Evolutionary conservation across 2,888 invertebrate species (phyloP).

Genomic region (Ferdinandea cuprea): DNA sequence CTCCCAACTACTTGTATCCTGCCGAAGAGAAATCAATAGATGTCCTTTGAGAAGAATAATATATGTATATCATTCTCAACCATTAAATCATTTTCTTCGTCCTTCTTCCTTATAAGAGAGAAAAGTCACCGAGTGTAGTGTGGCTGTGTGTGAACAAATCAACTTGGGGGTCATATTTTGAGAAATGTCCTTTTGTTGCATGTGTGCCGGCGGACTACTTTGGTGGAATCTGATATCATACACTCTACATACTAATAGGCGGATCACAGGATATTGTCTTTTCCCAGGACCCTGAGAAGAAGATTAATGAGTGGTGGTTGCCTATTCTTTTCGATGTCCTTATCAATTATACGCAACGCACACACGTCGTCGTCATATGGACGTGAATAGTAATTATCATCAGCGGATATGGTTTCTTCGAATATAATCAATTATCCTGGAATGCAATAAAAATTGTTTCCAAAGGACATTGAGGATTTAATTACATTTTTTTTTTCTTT

Average conservation of each 20-base stretch:
- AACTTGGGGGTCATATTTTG: conserved; percentile 59
- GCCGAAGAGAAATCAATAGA: conserved; percentile 62
- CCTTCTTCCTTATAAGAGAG: no score
- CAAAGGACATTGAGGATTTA: conserved; percentile 69
- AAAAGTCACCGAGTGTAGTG: neutral
- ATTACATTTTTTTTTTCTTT: conserved; percentile 60
- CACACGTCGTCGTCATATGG: conserved; percentile 19
- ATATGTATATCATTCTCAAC: conserved; percentile 54
- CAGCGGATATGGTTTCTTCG: conserved; percentile 37
- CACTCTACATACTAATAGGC: conserved; percentile 47
- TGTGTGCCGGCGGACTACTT: conserved; percentile 31
- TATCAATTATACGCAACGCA: conserved; percentile 56
- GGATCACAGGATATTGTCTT: conserved; percentile 68
- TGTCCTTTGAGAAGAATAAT: conserved; percentile 41
- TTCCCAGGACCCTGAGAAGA: conserved; percentile 47
- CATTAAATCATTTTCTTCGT: conserved; percentile 63
- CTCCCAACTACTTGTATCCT: conserved; percentile 52
- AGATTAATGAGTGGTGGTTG: conserved; percentile 68
- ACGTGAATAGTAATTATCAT: conserved; percentile 62
- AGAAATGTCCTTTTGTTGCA: conserved; percentile 48
- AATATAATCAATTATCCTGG: conserved; percentile 73
- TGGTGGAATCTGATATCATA: conserved; percentile 54
- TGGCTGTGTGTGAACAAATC: conserved; percentile 35
- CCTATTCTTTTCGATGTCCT: conserved; percentile 42
- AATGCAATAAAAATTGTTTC: conserved; percentile 73